Percentiles rank a stretch among this genome's conserved stretches.
Evolutionary conservation across 2,797 vertebrate genomes (phyloP).

Genomic region (Rhinatrema bivittatum): DNA sequence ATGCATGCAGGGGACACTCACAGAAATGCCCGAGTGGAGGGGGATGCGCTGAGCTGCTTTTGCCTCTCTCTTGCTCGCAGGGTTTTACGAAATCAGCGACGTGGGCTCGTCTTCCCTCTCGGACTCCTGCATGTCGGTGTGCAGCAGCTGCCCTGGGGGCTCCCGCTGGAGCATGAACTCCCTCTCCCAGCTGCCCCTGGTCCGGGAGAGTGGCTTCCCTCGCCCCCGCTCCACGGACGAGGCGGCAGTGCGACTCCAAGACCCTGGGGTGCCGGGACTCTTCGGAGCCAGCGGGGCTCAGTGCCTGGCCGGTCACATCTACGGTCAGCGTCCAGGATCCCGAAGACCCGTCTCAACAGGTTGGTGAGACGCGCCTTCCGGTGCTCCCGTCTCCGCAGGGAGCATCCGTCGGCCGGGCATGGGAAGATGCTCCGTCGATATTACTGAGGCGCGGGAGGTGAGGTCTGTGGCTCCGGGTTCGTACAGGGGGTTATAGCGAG

Average conservation of each 20-base stretch:
- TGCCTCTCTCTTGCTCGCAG: neutral
- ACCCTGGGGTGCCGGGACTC: conserved; percentile 37
- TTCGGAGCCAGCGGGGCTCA: neutral
- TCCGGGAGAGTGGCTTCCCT: conserved; percentile 6
- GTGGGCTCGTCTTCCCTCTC: conserved; percentile 57
- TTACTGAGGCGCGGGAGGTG: no score
- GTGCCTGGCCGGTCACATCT: conserved; percentile 1
- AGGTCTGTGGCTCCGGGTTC: neutral
- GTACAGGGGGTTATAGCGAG: no score
- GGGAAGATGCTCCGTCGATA: no score
- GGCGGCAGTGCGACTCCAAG: conserved; percentile 55
- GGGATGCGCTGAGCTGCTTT: no score
- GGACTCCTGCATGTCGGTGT: conserved; percentile 71
- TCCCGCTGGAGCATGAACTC: conserved; percentile 8
- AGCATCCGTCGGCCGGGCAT: no score
- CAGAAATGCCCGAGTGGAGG: no score
- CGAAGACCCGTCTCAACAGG: conserved; percentile 53
- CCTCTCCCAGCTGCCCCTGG: neutral
- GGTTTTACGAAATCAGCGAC: conserved; percentile 25
- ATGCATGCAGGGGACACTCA: no score
- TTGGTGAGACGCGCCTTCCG: no score
- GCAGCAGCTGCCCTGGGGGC: conserved; percentile 55
- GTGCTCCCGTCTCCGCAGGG: no score
- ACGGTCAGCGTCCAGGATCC: conserved; percentile 12
- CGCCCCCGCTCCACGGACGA: conserved; percentile 50